Base-by-base conservation (phyloP, 2,113 vertebrate species). In the Ictalurus punctatus region DNA sequence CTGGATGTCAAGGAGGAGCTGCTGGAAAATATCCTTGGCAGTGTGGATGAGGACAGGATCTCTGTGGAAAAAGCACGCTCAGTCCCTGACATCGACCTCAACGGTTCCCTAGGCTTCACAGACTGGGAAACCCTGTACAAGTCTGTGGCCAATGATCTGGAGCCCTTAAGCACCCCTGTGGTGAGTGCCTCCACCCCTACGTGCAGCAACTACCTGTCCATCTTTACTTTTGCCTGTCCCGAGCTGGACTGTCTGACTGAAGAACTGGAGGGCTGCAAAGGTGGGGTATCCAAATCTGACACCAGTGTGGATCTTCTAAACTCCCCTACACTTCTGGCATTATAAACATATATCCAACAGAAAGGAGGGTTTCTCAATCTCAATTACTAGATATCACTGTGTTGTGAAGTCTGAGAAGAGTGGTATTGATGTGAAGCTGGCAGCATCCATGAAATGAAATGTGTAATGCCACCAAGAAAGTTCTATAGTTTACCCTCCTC, bases 91-190 rank as follows among this genome's bases (percentile, higher is more conserved):
- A 96, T 99, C 94, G 98, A 99, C 92, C 94, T 99, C 90, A 96
- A 96, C 67, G 95, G 96, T n/a, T 98, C 97, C 82, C 97, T 98
- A 90, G 97, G 98, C 30, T 93, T 97, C 40, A 97, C 97, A 88
- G 98, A 99, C 97, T 99, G 98, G 98, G 98, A 99, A 96, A 97
- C 98, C 69, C 94, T 99, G 91, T 97, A 97, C 52, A 95, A 95
- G 92, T 96, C 97, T 0, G 96, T 97, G 87, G 92, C 96, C 85
- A 94, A 91, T 40, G 98, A 99, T 92, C 96, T 98, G 94, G 98
- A 99, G 94, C 97, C 98, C 8, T 96, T 99, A 85, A 98, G 97
- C 95, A 99, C 98, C 7, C 98, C 98, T 0, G 97, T 98, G 92
- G 97, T 99, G 92, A 98, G 16, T 88, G 73, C 98, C 91, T 98